Evolutionary conservation across 2,888 invertebrate genomes (phyloP).

Genomic region (Bugulina stolonifera): DNA sequence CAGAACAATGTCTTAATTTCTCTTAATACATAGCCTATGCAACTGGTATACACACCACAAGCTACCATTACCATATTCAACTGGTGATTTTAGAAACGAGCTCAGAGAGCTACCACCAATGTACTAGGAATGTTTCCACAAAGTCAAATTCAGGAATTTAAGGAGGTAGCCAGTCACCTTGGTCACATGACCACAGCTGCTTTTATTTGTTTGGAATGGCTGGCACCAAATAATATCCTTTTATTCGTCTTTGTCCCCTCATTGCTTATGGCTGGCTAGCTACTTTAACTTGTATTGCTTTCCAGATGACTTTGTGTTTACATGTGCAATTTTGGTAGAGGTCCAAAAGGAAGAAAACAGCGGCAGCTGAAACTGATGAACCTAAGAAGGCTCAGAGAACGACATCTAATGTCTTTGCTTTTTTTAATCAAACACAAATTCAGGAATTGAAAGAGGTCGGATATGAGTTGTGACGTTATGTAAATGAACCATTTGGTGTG

Average conservation of each 20-base stretch:
- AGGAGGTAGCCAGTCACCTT: constrained; percentile 33
- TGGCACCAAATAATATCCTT: no score
- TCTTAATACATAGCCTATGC: no score
- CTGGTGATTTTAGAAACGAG: background rate
- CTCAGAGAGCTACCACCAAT: constrained; percentile 35
- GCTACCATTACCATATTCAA: no score
- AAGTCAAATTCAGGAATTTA: constrained; percentile 52
- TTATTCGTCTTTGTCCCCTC: background rate
- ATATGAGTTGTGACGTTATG: no score
- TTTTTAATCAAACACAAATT: constrained; percentile 52
- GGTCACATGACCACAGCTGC: no score
- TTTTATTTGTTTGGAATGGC: background rate
- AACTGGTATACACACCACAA: no score
- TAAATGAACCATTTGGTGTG: no score
- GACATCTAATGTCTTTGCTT: constrained; percentile 52
- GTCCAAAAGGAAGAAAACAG: constrained; percentile 14
- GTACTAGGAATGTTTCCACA: constrained; percentile 53
- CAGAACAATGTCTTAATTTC: no score
- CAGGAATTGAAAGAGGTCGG: constrained; percentile 50
- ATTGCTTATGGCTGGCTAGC: background rate
- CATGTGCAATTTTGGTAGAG: constrained; percentile 1
- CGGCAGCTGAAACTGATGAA: constrained; percentile 35
- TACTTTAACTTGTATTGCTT: no score
- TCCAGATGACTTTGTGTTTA: background rate
- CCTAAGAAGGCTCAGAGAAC: constrained; percentile 47